Evolutionary conservation across 2,888 invertebrate species (phyloP).

Genomic region (Eupithecia pulchellata): DNA sequence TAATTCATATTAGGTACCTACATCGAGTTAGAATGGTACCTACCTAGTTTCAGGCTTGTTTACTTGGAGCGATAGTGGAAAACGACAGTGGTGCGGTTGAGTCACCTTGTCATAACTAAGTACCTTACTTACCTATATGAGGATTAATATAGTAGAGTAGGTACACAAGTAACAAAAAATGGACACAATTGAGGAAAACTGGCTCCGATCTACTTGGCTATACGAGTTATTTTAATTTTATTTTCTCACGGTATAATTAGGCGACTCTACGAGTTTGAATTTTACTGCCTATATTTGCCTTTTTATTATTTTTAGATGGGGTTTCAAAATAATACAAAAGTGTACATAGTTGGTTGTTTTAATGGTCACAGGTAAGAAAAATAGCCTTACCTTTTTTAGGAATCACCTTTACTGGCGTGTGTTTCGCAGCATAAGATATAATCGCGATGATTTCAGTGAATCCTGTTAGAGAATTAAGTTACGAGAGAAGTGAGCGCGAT

Average conservation of each 20-base stretch:
- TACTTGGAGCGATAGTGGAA: neutral
- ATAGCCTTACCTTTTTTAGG: neutral
- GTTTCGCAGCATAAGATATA: neutral
- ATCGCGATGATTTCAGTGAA: neutral
- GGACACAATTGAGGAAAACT: neutral
- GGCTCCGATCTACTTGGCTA: neutral
- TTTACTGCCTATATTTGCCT: neutral
- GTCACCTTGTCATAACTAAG: neutral
- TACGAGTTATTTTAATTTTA: neutral
- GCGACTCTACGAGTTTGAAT: neutral
- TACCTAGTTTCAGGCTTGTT: neutral
- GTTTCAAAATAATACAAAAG: conserved; percentile 3
- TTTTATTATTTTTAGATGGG: neutral
- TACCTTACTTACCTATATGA: neutral
- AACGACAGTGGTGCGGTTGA: neutral
- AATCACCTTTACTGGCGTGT: neutral
- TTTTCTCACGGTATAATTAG: neutral
- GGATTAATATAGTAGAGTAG: neutral
- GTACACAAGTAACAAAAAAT: neutral
- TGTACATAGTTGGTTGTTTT: neutral
- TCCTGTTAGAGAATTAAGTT: neutral
- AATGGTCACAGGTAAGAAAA: neutral
- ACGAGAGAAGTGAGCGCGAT: neutral
- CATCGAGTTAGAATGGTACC: no score
- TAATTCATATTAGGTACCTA: neutral